Percentiles rank a stretch among this genome's conserved stretches.
These are phyloP conservation scores for Calyptomena viridis DNA, from an alignment of 2,113 vertebrate genomes.

Conservation along the genomic window DNA sequence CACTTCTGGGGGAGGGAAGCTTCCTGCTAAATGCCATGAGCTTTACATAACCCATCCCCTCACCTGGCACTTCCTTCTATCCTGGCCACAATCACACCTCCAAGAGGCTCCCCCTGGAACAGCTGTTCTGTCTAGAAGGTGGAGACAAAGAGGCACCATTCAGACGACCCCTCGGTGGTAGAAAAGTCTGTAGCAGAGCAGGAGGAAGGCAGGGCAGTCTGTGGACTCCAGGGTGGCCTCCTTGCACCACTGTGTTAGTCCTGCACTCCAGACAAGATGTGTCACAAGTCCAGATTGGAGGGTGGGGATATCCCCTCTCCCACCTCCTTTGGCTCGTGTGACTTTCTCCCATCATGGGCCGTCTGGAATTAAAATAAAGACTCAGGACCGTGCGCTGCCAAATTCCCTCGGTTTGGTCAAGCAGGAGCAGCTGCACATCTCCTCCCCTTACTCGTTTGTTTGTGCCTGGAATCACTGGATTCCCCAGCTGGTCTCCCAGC, in stretches of 20 bases:
- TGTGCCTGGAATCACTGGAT: constrained; percentile 8
- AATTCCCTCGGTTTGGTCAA: background rate
- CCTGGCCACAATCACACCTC: background rate
- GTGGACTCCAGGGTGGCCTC: background rate
- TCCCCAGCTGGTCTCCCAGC: constrained; percentile 45
- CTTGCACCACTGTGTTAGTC: accelerated
- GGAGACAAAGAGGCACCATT: background rate
- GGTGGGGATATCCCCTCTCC: constrained; percentile 11
- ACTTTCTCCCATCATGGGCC: background rate
- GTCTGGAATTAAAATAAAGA: background rate
- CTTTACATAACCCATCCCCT: background rate
- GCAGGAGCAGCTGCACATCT: background rate
- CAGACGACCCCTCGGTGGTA: background rate
- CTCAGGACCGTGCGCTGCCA: background rate
- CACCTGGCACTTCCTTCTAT: background rate
- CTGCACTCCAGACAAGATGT: background rate
- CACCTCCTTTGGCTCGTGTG: background rate
- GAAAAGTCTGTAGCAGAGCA: background rate
- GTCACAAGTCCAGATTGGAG: constrained; percentile 24
- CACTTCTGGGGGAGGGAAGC: background rate
- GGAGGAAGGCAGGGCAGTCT: constrained; percentile 7
- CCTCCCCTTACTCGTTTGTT: background rate
- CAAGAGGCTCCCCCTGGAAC: background rate
- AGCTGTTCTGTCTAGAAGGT: background rate
- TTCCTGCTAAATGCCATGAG: background rate